These are phyloP conservation scores for Naja naja DNA, from an alignment of 2,113 vertebrate genomes.

Conservation along the genomic window DNA sequence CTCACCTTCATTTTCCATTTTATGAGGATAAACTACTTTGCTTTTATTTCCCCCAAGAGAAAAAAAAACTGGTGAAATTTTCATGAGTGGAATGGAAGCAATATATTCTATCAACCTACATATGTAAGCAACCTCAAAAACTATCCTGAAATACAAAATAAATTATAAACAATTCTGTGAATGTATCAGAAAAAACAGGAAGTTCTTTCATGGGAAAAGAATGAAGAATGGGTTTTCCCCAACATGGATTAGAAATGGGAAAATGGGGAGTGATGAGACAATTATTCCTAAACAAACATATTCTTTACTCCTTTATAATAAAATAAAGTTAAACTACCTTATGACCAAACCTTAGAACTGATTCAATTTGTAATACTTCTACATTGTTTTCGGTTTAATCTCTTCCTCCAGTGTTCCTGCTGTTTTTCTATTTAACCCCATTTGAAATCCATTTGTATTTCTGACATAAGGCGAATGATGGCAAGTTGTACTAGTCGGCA, in stretches of 20 bases:
- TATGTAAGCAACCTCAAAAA: neutral
- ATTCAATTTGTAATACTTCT: neutral
- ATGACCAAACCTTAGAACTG: neutral
- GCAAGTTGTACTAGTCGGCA: neutral
- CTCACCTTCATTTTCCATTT: neutral
- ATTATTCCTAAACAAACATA: neutral
- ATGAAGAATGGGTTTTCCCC: neutral
- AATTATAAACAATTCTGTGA: neutral
- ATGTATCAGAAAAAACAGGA: neutral
- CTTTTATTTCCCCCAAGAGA: neutral
- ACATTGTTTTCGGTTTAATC: neutral
- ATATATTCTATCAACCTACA: neutral
- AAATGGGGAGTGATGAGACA: neutral
- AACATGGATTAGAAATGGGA: neutral
- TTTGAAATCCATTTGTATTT: neutral
- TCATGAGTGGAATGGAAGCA: neutral
- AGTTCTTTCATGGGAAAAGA: neutral
- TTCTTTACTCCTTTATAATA: neutral
- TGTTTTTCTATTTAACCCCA: neutral
- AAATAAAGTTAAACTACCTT: neutral
- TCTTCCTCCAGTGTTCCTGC: neutral
- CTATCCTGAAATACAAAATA: neutral
- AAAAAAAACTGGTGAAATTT: neutral
- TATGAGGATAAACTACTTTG: neutral
- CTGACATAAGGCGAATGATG: neutral